Conservation (phyloP, 2,888 invertebrate species). For the Malthinus seriepunctatus region DNA sequence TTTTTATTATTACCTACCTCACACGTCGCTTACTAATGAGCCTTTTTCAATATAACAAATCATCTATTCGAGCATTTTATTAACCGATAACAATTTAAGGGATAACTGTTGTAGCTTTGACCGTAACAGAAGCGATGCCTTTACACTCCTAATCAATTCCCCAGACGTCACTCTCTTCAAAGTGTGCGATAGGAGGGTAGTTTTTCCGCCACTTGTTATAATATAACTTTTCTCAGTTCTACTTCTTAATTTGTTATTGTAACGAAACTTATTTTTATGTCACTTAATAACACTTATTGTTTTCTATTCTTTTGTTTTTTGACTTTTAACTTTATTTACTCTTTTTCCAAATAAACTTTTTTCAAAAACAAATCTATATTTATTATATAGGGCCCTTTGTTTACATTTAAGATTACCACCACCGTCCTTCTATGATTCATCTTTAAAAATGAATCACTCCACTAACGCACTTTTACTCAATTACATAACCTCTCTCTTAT, state of each 20-base stretch:
- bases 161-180: not conserved
- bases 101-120: constrained; percentile 5
- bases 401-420: too few species aligned
- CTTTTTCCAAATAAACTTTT: too few species aligned
- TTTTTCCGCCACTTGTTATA: constrained; percentile 6
- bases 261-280: constrained; percentile 5
- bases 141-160: constrained; percentile 5
- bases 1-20: not conserved
- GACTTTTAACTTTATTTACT: too few species aligned
- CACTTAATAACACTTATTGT: not conserved
- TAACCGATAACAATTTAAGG: constrained; percentile 1
- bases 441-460: too few species aligned
- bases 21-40: not conserved
- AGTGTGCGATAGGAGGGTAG: not conserved
- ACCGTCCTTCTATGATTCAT: too few species aligned
- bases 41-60: not conserved
- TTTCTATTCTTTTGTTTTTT: too few species aligned
- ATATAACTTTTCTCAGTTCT: constrained; percentile 3
- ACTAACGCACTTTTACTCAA: too few species aligned
- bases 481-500: too few species aligned
- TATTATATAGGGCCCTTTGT: too few species aligned
- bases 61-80: not conserved
- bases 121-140: constrained; percentile 4
- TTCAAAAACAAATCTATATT: too few species aligned
- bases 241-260: constrained; percentile 7